Evolutionary conservation across 2,888 invertebrate species (phyloP).

Genomic region (Beris chalybata): DNA sequence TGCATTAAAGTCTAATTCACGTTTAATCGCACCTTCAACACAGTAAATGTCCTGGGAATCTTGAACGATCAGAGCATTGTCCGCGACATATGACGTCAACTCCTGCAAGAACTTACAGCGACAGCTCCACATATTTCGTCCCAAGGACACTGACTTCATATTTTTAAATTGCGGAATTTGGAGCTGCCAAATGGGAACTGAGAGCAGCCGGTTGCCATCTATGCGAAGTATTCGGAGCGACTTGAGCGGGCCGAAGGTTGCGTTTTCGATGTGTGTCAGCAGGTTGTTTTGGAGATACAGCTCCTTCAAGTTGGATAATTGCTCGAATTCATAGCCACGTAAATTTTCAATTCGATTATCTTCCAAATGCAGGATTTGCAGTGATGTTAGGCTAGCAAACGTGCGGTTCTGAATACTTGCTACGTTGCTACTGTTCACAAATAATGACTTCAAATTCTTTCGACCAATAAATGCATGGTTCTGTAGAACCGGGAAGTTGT

Average conservation of each 20-base stretch:
- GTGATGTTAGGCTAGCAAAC: slow-evolving; percentile 82
- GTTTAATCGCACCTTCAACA: slow-evolving; percentile 70
- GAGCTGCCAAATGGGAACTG: slow-evolving; percentile 79
- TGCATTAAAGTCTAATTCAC: slow-evolving; percentile 81
- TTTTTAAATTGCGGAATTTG: slow-evolving; percentile 52
- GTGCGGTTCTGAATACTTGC: slow-evolving; percentile 87
- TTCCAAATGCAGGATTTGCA: slow-evolving; percentile 81
- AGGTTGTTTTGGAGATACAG: slow-evolving; percentile 85
- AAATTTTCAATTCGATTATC: slow-evolving; percentile 79
- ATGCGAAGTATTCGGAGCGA: slow-evolving; percentile 80
- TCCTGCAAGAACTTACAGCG: slow-evolving; percentile 88
- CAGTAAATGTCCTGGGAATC: slow-evolving; percentile 82
- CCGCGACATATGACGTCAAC: slow-evolving; percentile 79
- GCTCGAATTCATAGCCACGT: slow-evolving; percentile 86
- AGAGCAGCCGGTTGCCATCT: slow-evolving; percentile 81
- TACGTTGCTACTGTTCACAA: slow-evolving; percentile 83
- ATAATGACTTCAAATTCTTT: slow-evolving; percentile 84
- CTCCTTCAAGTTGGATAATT: slow-evolving; percentile 76
- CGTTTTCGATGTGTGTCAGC: slow-evolving; percentile 76
- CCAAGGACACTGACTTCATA: slow-evolving; percentile 60
- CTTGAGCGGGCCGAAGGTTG: slow-evolving; percentile 74
- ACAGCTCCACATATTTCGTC: slow-evolving; percentile 87
- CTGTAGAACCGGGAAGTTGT: slow-evolving; percentile 80
- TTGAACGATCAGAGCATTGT: slow-evolving; percentile 78
- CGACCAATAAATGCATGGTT: slow-evolving; percentile 91